Percentiles rank a stretch among this genome's conserved stretches.
Evolutionary conservation across 1,140 invertebrate species (phyloP).

Genomic region (Cyphomyrmex costatus): DNA sequence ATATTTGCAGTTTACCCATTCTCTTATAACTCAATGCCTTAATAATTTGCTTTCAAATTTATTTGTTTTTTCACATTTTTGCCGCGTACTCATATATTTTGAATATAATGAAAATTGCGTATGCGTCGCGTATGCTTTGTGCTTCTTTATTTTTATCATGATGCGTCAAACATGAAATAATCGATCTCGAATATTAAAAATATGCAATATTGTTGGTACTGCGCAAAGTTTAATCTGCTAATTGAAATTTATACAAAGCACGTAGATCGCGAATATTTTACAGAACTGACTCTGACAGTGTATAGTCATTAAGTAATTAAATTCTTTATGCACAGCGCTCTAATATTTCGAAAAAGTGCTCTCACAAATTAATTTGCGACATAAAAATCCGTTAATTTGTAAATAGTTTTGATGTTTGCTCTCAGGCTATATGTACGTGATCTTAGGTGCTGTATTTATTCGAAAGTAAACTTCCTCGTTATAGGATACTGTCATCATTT

Average conservation of each 20-base stretch:
- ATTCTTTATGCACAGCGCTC: background rate
- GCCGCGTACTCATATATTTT: background rate
- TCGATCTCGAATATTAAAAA: constrained; percentile 41
- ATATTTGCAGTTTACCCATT: too few species aligned
- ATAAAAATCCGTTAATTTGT: background rate
- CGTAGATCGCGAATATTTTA: constrained; percentile 12
- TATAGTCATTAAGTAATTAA: constrained; percentile 58
- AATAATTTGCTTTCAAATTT: background rate
- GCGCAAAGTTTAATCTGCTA: constrained; percentile 51
- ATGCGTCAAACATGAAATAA: constrained; percentile 22
- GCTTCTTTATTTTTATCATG: background rate
- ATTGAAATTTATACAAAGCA: constrained; percentile 54
- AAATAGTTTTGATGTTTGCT: background rate
- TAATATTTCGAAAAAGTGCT: constrained; percentile 15
- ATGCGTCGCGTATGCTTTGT: background rate
- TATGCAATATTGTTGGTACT: constrained; percentile 5
- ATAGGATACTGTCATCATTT: constrained; percentile 42
- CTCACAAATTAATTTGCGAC: constrained; percentile 1
- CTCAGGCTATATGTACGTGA: too few species aligned
- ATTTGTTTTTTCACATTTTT: background rate
- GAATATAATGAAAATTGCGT: constrained; percentile 30
- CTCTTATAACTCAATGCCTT: constrained; percentile 13
- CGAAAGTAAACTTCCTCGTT: background rate
- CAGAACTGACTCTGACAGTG: constrained; percentile 1
- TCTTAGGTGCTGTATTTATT: background rate